phyloP scores from a whole-genome alignment of 2,888 invertebrate species.

The Scaptomyza parva region DNA sequence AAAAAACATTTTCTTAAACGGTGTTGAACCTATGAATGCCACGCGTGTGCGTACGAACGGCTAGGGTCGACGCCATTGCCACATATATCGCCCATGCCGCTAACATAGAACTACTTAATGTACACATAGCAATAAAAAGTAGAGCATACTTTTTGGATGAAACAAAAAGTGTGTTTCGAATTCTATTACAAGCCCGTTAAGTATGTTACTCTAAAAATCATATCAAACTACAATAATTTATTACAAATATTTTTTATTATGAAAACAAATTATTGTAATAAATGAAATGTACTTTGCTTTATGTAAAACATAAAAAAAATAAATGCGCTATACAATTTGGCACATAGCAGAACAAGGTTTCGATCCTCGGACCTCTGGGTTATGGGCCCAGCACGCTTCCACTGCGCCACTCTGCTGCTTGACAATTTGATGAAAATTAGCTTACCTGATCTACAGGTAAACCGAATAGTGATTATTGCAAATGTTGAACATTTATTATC shows the following conservation, averaged over 20 bases:
- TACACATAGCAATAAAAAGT: background rate
- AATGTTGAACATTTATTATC: too few species aligned
- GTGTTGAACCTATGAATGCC: background rate
- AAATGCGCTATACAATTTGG: background rate
- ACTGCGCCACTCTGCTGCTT: constrained; percentile 63
- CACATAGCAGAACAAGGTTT: constrained; percentile 62
- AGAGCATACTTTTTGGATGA: background rate
- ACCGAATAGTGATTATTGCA: too few species aligned
- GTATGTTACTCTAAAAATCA: background rate
- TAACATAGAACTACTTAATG: background rate
- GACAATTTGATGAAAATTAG: background rate
- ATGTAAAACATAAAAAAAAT: background rate
- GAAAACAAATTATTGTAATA: background rate
- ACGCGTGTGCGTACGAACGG: background rate
- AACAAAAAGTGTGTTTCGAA: background rate
- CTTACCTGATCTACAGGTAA: background rate
- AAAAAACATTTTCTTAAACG: background rate
- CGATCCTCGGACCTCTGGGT: constrained; percentile 67
- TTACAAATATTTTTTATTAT: background rate
- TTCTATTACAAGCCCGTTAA: background rate
- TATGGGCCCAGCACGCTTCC: constrained; percentile 67
- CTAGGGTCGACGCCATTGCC: background rate
- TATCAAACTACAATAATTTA: background rate
- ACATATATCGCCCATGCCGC: too few species aligned
- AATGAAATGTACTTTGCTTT: background rate